A percentile compares a stretch with the other conserved stretches of the same genome.
Conservation (phyloP, 64 coral and sea anemone species). For the Montipora capricornis region DNA sequence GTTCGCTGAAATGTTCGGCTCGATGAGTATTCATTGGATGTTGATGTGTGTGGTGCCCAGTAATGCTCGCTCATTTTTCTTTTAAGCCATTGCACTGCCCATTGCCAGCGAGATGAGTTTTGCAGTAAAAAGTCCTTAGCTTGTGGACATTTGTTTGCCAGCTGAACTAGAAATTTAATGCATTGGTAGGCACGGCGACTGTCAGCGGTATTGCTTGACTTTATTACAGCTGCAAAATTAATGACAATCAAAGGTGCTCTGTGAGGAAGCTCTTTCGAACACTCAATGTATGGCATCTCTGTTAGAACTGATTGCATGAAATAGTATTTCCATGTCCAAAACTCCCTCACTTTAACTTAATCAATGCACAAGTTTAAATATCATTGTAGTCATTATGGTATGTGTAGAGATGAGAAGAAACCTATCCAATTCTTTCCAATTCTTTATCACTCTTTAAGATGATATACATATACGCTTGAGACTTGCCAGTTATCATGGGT, state of each 20-base stretch:
- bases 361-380: too few species aligned
- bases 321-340: too few species aligned
- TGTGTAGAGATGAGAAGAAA: too few species aligned
- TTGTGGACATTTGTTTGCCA: constrained; percentile 85
- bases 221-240: constrained; percentile 78
- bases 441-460: too few species aligned
- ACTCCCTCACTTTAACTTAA: too few species aligned
- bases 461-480: too few species aligned
- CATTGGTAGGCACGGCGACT: constrained; percentile 94
- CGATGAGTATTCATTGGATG: constrained; percentile 91
- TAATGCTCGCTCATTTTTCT: constrained; percentile 95
- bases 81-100: constrained; percentile 94
- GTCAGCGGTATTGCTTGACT: constrained; percentile 83
- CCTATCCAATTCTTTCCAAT: too few species aligned
- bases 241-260: too few species aligned
- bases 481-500: too few species aligned
- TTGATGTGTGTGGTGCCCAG: constrained; percentile 87
- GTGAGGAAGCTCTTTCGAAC: not conserved
- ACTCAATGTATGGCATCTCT: too few species aligned
- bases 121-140: constrained; percentile 92
- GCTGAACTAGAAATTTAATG: constrained; percentile 93
- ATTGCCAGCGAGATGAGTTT: constrained; percentile 94
- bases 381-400: too few species aligned
- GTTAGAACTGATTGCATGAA: too few species aligned
- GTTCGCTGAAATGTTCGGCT: constrained; percentile 94